phyloP scores from a whole-genome alignment of 1,140 invertebrate genomes.

The Reticulitermes speratus region DNA sequence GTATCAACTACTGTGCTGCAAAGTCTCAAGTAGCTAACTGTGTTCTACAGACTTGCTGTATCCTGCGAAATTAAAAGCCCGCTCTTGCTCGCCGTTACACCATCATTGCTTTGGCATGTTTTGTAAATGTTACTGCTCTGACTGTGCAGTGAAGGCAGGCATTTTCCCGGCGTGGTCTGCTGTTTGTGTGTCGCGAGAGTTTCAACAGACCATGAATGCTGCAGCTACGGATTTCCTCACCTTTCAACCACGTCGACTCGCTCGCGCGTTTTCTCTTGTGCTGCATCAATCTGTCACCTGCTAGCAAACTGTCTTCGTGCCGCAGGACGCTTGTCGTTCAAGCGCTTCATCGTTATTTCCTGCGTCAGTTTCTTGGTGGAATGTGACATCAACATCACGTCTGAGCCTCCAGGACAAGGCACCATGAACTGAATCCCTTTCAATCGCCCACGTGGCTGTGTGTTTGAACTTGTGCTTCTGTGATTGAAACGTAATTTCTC shows the following conservation, averaged over 20 bases:
- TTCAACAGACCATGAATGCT: neutral
- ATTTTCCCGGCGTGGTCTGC: too few species aligned
- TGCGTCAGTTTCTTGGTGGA: neutral
- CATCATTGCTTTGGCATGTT: too few species aligned
- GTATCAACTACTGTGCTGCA: too few species aligned
- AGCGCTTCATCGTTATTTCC: neutral
- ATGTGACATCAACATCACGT: neutral
- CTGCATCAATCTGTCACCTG: neutral
- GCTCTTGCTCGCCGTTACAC: too few species aligned
- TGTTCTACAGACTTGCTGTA: too few species aligned
- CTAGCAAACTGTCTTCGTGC: neutral
- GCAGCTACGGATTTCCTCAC: neutral
- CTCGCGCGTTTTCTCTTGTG: neutral
- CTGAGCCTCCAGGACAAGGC: neutral
- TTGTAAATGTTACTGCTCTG: too few species aligned
- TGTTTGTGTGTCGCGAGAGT: too few species aligned
- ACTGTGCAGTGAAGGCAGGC: too few species aligned
- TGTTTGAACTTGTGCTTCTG: neutral
- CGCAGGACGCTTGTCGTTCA: neutral
- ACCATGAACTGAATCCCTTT: neutral
- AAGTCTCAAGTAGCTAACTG: too few species aligned
- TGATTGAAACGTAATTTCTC: neutral
- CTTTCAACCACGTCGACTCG: neutral
- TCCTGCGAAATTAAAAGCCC: too few species aligned
- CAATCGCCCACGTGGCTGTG: neutral